Evolutionary conservation across 2,113 vertebrate species (phyloP), one percentile per base, ranked within the genome.

Genomic region (Procavia capensis): DNA sequence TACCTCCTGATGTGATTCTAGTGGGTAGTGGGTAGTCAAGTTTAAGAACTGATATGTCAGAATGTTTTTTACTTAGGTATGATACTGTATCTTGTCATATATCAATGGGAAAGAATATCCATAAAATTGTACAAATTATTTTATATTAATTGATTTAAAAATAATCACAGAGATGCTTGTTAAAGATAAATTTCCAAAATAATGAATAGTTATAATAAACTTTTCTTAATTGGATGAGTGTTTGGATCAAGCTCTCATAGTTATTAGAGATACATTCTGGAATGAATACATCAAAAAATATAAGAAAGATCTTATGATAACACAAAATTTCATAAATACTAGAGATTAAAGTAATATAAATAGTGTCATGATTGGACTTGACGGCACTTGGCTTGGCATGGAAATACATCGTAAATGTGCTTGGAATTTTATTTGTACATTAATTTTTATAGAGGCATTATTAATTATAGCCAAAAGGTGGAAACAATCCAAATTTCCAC

Each of bases 61-160:
- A 59, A 81, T 39, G 36, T 29, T 78, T 94, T 80, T 78, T 47
- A 88, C 13, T 36, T 45, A 43, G 24, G n/a, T 80, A 4, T 68
- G 14, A 31, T 31, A 76, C 45, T 70, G 1, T 59, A 31, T 66
- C 66, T 76, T 78, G 11, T 47, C 34, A 34, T 54, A 45, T 36
- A 14, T 17, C 13, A 36, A 24, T 59, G 19, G 22, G 57, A 70
- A 70, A 87, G 47, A 41, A 6, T 74, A 6, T 39, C 3, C 87
- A 31, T 41, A 83, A 84, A 84, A 13, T 70, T 63, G 6, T 36
- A 25, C 1, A 84, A 39, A 61, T 85, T 90, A 59, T 57, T 97
- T 88, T 80, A 78, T 50, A 81, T 63, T 34, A 78, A 57, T 66
- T 66, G 82, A 80, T 90, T 64, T 88, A 76, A 74, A 91, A 88